Percentiles rank a stretch among this genome's conserved stretches.
Conservation (phyloP, 2,113 vertebrate genomes). For the Salminus brasiliensis region DNA sequence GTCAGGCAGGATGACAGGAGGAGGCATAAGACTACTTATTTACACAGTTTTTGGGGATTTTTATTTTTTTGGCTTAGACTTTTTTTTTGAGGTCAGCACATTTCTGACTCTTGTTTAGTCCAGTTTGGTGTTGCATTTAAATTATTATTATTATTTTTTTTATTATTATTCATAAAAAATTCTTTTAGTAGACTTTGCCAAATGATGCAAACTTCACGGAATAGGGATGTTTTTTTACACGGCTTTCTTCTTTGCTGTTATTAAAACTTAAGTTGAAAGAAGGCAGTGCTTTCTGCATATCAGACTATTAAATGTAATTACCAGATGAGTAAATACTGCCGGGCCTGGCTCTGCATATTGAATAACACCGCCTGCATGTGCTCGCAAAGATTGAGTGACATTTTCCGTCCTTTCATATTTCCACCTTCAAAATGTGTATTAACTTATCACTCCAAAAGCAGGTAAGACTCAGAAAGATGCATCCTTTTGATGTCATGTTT, state of each 20-base stretch:
- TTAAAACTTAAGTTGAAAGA: conserved; percentile 44
- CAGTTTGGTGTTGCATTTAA: neutral
- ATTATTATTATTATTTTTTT: neutral
- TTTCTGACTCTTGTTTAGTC: neutral
- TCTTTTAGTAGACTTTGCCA: neutral
- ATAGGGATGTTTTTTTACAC: neutral
- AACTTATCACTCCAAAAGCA: conserved; percentile 70
- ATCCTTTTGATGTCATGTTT: conserved; percentile 61
- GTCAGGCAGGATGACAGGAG: conserved; percentile 2
- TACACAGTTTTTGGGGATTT: neutral
- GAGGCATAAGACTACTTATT: neutral
- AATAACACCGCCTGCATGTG: conserved; percentile 62
- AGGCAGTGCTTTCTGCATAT: conserved; percentile 40
- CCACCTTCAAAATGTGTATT: conserved; percentile 71
- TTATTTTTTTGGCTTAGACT: neutral
- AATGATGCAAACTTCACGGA: neutral
- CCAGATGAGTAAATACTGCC: conserved; percentile 62
- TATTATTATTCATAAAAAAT: neutral
- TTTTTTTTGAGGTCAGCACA: neutral
- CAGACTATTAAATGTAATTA: conserved; percentile 62
- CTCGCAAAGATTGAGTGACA: conserved; percentile 71
- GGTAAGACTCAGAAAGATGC: conserved; percentile 51
- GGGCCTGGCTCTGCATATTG: conserved; percentile 51
- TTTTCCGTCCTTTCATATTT: conserved; percentile 76
- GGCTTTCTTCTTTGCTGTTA: neutral